Evolutionary conservation across 2,113 vertebrate genomes (phyloP), one percentile per base, ranked within the genome.

Genomic region (Cranoglanis bouderius): DNA sequence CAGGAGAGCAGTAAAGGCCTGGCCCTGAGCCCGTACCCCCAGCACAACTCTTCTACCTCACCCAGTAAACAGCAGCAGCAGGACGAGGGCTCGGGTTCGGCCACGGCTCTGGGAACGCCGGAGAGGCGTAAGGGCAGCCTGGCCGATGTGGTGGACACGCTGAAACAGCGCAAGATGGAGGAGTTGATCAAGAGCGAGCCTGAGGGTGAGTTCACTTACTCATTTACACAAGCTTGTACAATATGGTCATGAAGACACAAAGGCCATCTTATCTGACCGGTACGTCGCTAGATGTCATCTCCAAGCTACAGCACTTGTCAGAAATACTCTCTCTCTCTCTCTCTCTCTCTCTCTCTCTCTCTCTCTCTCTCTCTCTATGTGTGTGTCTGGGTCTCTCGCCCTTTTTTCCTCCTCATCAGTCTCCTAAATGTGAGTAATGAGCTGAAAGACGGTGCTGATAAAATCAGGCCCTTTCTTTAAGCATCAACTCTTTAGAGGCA

Each of bases 151-250:
- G 98, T 99, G 90, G 98, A 99, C 96, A 97, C 98, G 87, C 96
- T 99, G 94, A 99, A 99, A 91, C 98, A 99, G 90, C 97, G 98
- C 90, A 99, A 99, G 95, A 99, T 99, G 98, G 98, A 99, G 92
- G 98, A 99, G 94, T 96, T 99, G 93, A 99, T 99, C 92, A 99
- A 99, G 94, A 99, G 98, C 2, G 98, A 99, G 93, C 98, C 98
- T 57, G 98, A 99, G 97, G 98, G 98, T 99, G 97, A 97, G 88
- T 46, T 40, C 87, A 74, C 18, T 59, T 29, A 38, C 4, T 10
- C 51, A 29, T 26, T 74, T 55, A 19, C 32, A 70, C 63, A 40
- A 55, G 38, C 26, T 9, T 19, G 43, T 53, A 26, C 84, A 74
- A 43, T 57, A 61, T 53, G 38, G 29, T 88, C 78, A 72, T 13